Evolutionary conservation across 2,797 vertebrate genomes (phyloP).

Genomic region (Pseudochaenichthys georgianus): DNA sequence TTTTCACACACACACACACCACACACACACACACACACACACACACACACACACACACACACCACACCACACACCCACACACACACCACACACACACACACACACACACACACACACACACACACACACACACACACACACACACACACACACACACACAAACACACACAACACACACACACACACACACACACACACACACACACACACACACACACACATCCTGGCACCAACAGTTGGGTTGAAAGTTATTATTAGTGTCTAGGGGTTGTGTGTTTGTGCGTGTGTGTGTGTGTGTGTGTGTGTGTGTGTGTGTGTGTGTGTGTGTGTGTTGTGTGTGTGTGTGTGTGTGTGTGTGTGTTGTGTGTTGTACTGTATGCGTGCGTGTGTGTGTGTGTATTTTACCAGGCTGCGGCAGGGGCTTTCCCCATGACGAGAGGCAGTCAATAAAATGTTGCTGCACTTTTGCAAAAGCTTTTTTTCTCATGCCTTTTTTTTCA

Average conservation of each 20-base stretch:
- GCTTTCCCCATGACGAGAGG: constrained; percentile 78
- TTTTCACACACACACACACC: constrained; percentile 23
- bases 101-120: too few species aligned
- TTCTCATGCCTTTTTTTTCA: constrained; percentile 10
- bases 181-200: constrained; percentile 23
- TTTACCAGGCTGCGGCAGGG: constrained; percentile 62
- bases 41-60: constrained; percentile 23
- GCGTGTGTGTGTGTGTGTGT: constrained; percentile 23
- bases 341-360: constrained; percentile 23
- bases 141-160: too few species aligned
- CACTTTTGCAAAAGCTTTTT: constrained; percentile 25
- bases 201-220: constrained; percentile 39
- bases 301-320: constrained; percentile 12
- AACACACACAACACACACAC: too few species aligned
- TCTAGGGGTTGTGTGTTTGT: constrained; percentile 58
- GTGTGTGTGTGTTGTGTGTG: too few species aligned
- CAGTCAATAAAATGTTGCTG: constrained; percentile 62
- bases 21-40: too few species aligned
- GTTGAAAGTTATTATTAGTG: constrained; percentile 80
- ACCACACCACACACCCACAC: too few species aligned
- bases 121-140: too few species aligned
- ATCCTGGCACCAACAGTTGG: constrained; percentile 69
- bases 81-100: too few species aligned
- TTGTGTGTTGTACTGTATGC: too few species aligned
- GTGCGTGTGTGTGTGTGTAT: constrained; percentile 31